Evolutionary conservation across 2,113 vertebrate species (phyloP), one percentile per base, ranked within the genome.

Genomic region (Synodontis membranacea): DNA sequence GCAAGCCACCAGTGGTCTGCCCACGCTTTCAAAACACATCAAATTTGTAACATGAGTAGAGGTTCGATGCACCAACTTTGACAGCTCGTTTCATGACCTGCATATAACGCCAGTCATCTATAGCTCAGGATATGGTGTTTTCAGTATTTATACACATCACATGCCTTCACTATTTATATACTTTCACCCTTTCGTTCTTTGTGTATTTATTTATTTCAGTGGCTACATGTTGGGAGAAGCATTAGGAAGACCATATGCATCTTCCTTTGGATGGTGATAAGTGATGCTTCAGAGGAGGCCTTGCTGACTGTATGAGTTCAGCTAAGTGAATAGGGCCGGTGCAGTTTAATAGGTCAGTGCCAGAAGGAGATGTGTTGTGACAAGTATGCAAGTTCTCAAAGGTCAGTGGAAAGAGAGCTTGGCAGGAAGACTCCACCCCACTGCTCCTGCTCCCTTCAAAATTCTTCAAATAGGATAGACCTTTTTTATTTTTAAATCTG

Each of bases 351-450:
- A 89, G 89, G 90, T 88, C 88, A 91, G 37, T n/a, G 17, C 75
- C 46, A 3, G 80, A 83, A 89, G 78, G 74, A 89, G 86, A 91
- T 92, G 64, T 89, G 88, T 89, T 90, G 75, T 91, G 88, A 92
- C 88, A 91, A 87, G 79, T 83, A 80, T 34, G 68, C 82, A 83
- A 81, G 86, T 86, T 84, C 60, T 85, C 62, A 91, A 91, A 91
- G 91, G 87, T 91, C 86, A 92, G 83, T 62, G 68, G 48, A 82
- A 79, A 83, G 72, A 78, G 72, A 87, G 78, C 83, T 64, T 87
- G 84, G 88, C 74, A 95, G 95, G 96, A 95, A 9, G 66, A 80
- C 81, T 79, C 82, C 75, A 62, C 75, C 84, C 79, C 72, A 84
- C 62, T 66, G 87, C 37, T 87, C 48, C 37, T 46, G 60, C 58